Evolutionary conservation across 2,113 vertebrate species (phyloP).

Genomic region (Labeo rohita): DNA sequence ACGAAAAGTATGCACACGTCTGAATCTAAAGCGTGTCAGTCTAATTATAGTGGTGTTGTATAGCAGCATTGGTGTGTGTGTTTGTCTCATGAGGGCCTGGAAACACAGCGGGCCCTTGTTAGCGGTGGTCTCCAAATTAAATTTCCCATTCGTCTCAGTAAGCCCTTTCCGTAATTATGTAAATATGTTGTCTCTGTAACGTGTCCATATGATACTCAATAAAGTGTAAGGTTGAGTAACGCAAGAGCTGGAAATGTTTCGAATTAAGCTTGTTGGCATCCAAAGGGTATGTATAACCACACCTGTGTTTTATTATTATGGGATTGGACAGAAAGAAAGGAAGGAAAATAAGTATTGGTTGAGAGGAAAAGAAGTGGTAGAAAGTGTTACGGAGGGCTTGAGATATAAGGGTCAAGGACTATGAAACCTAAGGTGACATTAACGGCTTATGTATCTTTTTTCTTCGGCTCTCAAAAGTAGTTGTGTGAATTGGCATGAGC

Average conservation of each 20-base stretch:
- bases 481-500: neutral
- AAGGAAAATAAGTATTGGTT: slow-evolving; percentile 24
- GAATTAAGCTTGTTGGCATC: slow-evolving; percentile 66
- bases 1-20: neutral
- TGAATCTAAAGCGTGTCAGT: neutral
- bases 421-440: slow-evolving; percentile 12
- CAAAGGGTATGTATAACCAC: slow-evolving; percentile 49
- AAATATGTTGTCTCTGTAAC: slow-evolving; percentile 75
- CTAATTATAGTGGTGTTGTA: slow-evolving; percentile 13
- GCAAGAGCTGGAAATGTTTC: slow-evolving; percentile 68
- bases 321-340: slow-evolving; percentile 10
- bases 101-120: slow-evolving; percentile 58
- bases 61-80: neutral
- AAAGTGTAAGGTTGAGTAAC: slow-evolving; percentile 71
- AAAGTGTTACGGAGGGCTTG: neutral
- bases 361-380: slow-evolving; percentile 29
- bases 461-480: neutral
- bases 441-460: neutral
- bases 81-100: neutral
- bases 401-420: slow-evolving; percentile 4
- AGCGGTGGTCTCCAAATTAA: slow-evolving; percentile 72
- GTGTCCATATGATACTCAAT: slow-evolving; percentile 70
- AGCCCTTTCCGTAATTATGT: slow-evolving; percentile 74
- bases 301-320: slow-evolving; percentile 75
- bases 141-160: slow-evolving; percentile 74